Conservation (phyloP, 53 echinoderm and acorn worm genomes). For the Crossaster papposus region DNA sequence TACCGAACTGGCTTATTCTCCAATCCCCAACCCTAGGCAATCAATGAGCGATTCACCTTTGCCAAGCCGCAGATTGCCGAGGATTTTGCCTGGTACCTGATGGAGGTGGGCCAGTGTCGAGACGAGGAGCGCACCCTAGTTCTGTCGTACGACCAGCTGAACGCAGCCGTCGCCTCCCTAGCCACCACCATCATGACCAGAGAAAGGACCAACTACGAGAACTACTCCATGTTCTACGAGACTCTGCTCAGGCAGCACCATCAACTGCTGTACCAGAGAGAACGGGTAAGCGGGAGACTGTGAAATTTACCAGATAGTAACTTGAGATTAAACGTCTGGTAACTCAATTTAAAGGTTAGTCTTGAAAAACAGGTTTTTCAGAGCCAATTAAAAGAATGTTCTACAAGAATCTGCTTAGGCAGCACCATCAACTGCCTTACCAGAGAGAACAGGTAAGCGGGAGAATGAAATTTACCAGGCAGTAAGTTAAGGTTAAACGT, state of each 20-base stretch:
- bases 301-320: not conserved
- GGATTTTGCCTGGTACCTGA: constrained; percentile 83
- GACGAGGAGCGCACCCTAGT: constrained; percentile 63
- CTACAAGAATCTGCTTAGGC: too few species aligned
- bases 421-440: too few species aligned
- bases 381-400: too few species aligned
- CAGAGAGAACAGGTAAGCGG: too few species aligned
- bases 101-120: constrained; percentile 55
- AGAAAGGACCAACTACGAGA: constrained; percentile 93
- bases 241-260: constrained; percentile 93
- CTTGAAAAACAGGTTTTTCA: too few species aligned
- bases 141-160: constrained; percentile 73
- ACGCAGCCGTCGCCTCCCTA: constrained; percentile 76
- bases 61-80: constrained; percentile 97
- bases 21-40: constrained; percentile 56
- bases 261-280: constrained; percentile 91
- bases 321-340: not conserved
- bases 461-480: too few species aligned
- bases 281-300: constrained; percentile 67
- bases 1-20: too few species aligned
- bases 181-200: constrained; percentile 86
- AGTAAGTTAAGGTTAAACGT: too few species aligned
- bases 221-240: constrained; percentile 99
- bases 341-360: too few species aligned
- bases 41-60: constrained; percentile 94